phyloP scores from a whole-genome alignment of 64 coral and sea anemone species.

The Anthopleura sola region DNA sequence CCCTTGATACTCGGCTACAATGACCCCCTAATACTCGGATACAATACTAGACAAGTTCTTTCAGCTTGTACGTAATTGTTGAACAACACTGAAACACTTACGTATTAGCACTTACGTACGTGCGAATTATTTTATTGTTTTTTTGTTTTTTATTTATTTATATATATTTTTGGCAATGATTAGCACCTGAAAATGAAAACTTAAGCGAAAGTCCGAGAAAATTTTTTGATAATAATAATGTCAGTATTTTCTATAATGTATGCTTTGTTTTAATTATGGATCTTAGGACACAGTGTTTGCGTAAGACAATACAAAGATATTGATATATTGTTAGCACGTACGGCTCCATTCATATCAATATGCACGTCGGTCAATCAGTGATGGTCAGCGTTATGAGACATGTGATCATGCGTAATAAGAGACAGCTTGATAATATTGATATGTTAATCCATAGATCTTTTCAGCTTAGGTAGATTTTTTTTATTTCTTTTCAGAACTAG shows the following conservation, averaged over 20 bases:
- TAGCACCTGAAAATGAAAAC: background rate
- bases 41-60: background rate
- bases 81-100: background rate
- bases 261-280: background rate
- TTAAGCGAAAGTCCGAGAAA: background rate
- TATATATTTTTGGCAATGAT: background rate
- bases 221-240: background rate
- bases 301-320: background rate
- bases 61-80: background rate
- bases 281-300: background rate
- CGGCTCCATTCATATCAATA: too few species aligned
- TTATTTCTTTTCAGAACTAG: too few species aligned
- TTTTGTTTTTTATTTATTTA: background rate
- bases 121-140: background rate
- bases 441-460: too few species aligned
- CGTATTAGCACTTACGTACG: constrained; percentile 1
- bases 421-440: too few species aligned
- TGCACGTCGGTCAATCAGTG: too few species aligned
- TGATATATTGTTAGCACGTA: too few species aligned
- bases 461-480: too few species aligned
- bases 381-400: too few species aligned
- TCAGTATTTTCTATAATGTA: background rate
- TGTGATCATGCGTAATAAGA: too few species aligned
- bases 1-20: background rate
- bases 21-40: background rate